A percentile compares a stretch with the other conserved stretches of the same genome.
These are phyloP conservation scores for Torymus tubicola DNA, from an alignment of 2,888 invertebrate genomes.

Conservation along the genomic window DNA sequence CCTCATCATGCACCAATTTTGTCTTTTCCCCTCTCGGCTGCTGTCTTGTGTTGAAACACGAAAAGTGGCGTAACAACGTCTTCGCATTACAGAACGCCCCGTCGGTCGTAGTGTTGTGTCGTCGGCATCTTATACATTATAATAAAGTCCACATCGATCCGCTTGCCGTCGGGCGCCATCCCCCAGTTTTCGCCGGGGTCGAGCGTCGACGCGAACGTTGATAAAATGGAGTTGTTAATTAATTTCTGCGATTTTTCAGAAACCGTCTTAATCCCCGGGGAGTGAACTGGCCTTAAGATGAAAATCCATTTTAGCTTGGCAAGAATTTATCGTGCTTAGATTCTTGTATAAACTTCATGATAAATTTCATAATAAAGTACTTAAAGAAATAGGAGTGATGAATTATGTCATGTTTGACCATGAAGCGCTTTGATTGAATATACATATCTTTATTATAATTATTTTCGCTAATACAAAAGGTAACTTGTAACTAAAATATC, in stretches of 20 bases:
- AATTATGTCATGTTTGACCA: too few species aligned
- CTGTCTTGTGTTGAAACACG: slow-evolving; percentile 12
- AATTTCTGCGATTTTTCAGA: too few species aligned
- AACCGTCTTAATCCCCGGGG: neutral
- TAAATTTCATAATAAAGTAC: too few species aligned
- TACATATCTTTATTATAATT: too few species aligned
- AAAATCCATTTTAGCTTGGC: neutral
- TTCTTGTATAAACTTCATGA: too few species aligned
- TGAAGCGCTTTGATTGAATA: too few species aligned
- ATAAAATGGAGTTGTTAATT: too few species aligned
- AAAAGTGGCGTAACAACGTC: slow-evolving; percentile 6
- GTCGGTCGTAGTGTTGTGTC: neutral
- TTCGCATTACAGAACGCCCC: neutral
- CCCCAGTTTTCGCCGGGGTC: neutral
- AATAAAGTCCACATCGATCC: slow-evolving; percentile 35
- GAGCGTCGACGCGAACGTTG: too few species aligned
- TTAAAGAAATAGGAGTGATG: too few species aligned
- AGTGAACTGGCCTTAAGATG: neutral
- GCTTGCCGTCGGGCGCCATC: neutral
- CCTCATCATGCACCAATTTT: slow-evolving; percentile 34
- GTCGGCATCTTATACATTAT: slow-evolving; percentile 6
- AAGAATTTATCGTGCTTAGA: too few species aligned
- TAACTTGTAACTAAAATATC: too few species aligned
- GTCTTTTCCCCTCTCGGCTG: neutral
- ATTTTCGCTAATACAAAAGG: too few species aligned